Evolutionary conservation across 2,888 invertebrate species (phyloP), one percentile per base, ranked within the genome.

Genomic region (Nesidiocoris tenuis): DNA sequence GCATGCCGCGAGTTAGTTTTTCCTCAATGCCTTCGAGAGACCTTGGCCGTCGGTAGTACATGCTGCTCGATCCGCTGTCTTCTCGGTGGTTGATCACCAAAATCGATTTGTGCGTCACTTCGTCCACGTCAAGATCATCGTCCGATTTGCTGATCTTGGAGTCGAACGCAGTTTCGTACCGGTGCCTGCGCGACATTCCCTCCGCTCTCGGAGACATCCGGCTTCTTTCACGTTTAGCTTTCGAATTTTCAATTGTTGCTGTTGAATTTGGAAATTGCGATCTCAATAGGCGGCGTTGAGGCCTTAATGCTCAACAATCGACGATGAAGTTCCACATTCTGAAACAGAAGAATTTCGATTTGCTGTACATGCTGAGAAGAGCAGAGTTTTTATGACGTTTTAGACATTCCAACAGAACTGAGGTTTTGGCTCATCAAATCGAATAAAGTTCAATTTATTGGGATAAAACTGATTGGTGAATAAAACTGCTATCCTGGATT

Each of bases 141-240:
- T 91, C 90, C 7, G 93, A 93, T 79, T 91, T 90, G 82, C 90
- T 90, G 82, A 93, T 90, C 84, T 92, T 92, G 84, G 93, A 93
- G 84, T 94, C 94, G 84, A 94, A 94, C 76, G 94, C 94, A 75
- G 94, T 94, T 85, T 94, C 94, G 84, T 94, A 94, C 75, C 94
- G 88, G 84, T 77, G 77, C 61, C 79, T 75, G 70, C 80, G 79
- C 57, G 79, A 78, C 80, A 80, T 80, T 39, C 79, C 77, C 76
- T 77, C 79, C 25, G 67, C 61, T 61, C 79, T 66, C 16, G 79
- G 79, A 72, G 78, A 79, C 80, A 80, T 79, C 56, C 78, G 78
- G 78, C 61, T 70, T 22, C 25, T 17, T 23, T 23, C 57, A 3
- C 63, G 76, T 63, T 76, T 72, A 22, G n/a, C n/a, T 59, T 7